phyloP scores from a whole-genome alignment of 2,797 vertebrate species.

The Masticophis lateralis region DNA sequence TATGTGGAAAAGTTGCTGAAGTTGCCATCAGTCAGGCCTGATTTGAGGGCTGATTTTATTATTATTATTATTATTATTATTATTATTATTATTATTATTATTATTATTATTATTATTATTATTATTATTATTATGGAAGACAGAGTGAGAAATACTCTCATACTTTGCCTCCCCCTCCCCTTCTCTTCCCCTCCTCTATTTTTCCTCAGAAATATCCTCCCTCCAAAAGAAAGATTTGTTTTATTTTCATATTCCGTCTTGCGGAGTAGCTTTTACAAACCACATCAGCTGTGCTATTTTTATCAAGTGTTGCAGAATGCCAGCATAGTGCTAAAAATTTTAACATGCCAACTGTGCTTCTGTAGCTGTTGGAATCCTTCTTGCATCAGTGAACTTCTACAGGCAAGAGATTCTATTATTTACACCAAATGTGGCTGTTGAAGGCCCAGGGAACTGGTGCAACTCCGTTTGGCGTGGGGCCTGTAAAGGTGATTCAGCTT shows the following conservation, averaged over 20 bases:
- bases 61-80: background rate
- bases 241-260: slow-evolving; percentile 22
- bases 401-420: slow-evolving; percentile 27
- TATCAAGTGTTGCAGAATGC: slow-evolving; percentile 30
- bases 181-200: background rate
- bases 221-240: background rate
- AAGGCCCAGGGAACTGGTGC: background rate
- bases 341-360: slow-evolving; percentile 37
- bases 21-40: background rate
- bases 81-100: background rate
- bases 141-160: background rate
- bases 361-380: slow-evolving; percentile 20
- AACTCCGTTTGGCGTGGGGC: background rate
- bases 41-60: background rate
- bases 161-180: background rate
- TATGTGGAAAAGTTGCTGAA: background rate
- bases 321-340: slow-evolving; percentile 29
- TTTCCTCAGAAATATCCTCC: background rate
- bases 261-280: slow-evolving; percentile 21
- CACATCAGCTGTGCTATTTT: slow-evolving; percentile 28
- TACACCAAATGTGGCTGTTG: slow-evolving; percentile 6
- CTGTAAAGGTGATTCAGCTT: slow-evolving; percentile 13
- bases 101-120: background rate
- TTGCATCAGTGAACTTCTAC: slow-evolving; percentile 24
- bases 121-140: background rate